Conservation (phyloP, 2,888 invertebrate species). For the Idaea biselata region DNA sequence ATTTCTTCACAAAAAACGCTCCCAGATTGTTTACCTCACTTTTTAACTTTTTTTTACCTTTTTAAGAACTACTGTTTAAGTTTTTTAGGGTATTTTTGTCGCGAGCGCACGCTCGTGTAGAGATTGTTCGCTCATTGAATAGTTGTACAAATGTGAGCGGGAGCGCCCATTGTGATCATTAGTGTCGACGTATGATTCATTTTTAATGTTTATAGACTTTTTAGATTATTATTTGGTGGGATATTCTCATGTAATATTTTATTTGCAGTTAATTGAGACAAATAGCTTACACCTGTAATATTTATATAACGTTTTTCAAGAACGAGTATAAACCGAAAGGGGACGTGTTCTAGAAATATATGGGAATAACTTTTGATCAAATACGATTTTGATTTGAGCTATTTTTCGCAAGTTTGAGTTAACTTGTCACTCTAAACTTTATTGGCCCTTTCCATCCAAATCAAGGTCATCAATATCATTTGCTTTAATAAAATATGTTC, state of each 20-base stretch:
- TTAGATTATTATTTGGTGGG: conserved; percentile 61
- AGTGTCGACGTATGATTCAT: conserved; percentile 65
- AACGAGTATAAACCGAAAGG: background rate
- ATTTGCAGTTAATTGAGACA: background rate
- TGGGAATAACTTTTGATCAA: no score
- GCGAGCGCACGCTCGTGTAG: conserved; percentile 63
- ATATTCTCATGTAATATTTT: conserved; percentile 36
- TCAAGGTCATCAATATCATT: no score
- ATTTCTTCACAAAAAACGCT: conserved; percentile 60
- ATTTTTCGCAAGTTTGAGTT: no score
- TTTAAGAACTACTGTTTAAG: conserved; percentile 57
- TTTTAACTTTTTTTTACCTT: conserved; percentile 66
- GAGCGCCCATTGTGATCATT: conserved; percentile 57
- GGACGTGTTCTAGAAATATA: no score
- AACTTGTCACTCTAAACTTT: no score
- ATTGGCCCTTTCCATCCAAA: no score
- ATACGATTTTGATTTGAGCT: no score
- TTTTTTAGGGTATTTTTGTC: conserved; percentile 72
- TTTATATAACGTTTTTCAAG: background rate
- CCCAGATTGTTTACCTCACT: conserved; percentile 78
- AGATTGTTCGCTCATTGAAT: conserved; percentile 54
- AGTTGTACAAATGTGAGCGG: conserved; percentile 50
- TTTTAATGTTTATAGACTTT: conserved; percentile 63
- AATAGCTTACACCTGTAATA: background rate
- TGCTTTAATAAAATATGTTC: no score